Percentiles rank a stretch among this genome's conserved stretches.
Evolutionary conservation across 1,140 invertebrate species (phyloP).

Genomic region (Ceratitis capitata): DNA sequence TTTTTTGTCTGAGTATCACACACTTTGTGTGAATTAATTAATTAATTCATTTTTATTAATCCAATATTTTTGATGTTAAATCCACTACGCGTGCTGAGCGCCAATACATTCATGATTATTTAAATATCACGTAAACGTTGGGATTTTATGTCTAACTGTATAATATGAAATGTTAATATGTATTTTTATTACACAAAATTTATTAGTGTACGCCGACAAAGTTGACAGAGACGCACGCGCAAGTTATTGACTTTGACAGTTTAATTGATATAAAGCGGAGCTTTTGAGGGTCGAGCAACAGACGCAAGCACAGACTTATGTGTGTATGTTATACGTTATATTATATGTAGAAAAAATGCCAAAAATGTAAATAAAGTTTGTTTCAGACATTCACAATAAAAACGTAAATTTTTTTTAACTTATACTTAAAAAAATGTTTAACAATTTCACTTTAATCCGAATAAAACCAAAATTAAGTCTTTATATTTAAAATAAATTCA

Average conservation of each 20-base stretch:
- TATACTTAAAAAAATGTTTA: too few species aligned
- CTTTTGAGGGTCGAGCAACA: neutral
- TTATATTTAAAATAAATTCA: neutral
- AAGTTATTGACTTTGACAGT: slow-evolving; percentile 29
- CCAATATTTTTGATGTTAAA: neutral
- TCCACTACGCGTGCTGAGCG: neutral
- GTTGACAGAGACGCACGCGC: neutral
- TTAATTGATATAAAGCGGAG: neutral
- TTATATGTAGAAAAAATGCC: too few species aligned
- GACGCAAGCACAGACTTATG: neutral
- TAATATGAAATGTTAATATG: neutral
- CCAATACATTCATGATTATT: neutral
- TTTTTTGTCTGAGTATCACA: too few species aligned
- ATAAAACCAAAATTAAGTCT: too few species aligned
- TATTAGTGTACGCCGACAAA: neutral
- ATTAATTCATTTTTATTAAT: neutral
- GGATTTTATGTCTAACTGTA: neutral
- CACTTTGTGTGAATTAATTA: neutral
- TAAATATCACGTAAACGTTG: neutral
- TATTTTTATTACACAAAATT: neutral
- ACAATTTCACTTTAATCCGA: too few species aligned
- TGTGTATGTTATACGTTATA: too few species aligned
- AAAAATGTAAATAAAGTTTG: too few species aligned
- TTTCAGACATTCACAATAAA: too few species aligned
- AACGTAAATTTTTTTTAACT: too few species aligned